phyloP scores from a whole-genome alignment of 2,797 vertebrate species.

The Megaceryle alcyon region DNA sequence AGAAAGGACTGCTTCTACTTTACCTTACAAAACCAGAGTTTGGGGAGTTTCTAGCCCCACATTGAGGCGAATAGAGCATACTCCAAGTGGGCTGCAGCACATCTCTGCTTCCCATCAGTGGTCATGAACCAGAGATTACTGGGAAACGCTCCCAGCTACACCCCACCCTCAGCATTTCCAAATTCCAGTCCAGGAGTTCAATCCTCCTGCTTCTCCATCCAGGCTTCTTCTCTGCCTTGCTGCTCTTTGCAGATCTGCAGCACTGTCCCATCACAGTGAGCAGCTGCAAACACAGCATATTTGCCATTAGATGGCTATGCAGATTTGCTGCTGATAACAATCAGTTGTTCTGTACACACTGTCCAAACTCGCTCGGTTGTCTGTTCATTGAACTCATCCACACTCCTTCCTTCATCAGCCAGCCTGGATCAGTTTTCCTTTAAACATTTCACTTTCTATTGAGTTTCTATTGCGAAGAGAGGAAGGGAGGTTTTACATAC shows the following conservation, averaged over 20 bases:
- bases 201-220: neutral
- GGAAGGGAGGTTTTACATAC: neutral
- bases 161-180: neutral
- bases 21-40: neutral
- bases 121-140: accelerated
- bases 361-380: neutral
- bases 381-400: conserved; percentile 23
- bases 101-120: neutral
- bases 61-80: neutral
- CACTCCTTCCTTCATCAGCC: neutral
- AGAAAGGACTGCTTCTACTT: neutral
- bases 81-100: neutral
- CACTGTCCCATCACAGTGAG: neutral
- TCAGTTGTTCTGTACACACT: neutral
- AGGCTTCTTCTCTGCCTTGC: neutral
- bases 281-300: neutral
- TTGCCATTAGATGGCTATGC: neutral
- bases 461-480: neutral
- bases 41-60: neutral
- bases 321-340: neutral
- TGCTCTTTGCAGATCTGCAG: neutral
- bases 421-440: conserved; percentile 32
- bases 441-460: conserved; percentile 24
- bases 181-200: neutral
- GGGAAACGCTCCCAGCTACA: neutral